These are phyloP conservation scores for Trissolcus basalis DNA, from an alignment of 1,140 invertebrate genomes.

Conservation along the genomic window DNA sequence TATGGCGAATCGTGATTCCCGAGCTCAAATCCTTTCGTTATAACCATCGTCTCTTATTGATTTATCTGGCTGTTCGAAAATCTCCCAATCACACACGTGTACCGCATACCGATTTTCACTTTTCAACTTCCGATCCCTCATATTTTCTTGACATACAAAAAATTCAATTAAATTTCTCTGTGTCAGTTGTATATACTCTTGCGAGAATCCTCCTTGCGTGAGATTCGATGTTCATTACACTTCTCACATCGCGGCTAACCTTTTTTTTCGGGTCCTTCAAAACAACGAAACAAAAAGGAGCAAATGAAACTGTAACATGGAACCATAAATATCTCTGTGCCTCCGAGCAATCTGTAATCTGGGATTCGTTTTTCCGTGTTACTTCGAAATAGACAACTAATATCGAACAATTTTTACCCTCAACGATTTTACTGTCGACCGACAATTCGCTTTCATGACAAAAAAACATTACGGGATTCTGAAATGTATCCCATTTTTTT, in stretches of 20 bases:
- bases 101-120: constrained; percentile 25
- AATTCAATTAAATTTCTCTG: no score
- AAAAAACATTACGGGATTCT: no score
- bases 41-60: constrained; percentile 37
- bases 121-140: neutral
- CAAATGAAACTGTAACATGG: no score
- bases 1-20: constrained; percentile 20
- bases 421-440: constrained; percentile 7
- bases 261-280: no score
- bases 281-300: no score
- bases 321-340: constrained; percentile 8
- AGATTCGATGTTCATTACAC: no score
- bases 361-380: constrained; percentile 4
- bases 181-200: no score
- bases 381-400: neutral
- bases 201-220: no score
- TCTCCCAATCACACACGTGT: constrained; percentile 30
- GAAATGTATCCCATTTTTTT: no score
- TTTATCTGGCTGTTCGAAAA: constrained; percentile 25
- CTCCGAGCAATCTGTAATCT: constrained; percentile 6
- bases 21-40: constrained; percentile 39
- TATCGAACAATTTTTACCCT: constrained; percentile 1
- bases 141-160: no score
- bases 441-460: constrained; percentile 1
- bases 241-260: no score